A percentile compares a stretch with the other conserved stretches of the same genome.
Evolutionary conservation across 2,797 vertebrate genomes (phyloP).

Genomic region (Pogoniulus pusillus): DNA sequence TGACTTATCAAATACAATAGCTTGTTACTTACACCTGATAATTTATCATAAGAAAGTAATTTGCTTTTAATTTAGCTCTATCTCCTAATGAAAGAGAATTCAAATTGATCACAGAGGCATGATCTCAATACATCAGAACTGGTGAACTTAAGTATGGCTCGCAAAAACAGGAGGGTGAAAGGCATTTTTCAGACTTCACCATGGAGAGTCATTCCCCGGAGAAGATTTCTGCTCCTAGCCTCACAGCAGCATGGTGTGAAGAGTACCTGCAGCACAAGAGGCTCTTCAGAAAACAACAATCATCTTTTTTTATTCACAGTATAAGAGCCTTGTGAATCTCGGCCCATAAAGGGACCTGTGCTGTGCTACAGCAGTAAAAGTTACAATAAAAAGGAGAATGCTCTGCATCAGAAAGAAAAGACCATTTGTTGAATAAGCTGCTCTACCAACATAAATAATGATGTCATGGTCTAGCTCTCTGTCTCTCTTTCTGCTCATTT

Average conservation of each 20-base stretch:
- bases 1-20: not conserved
- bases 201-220: accelerated
- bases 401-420: not conserved
- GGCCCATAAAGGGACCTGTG: not conserved
- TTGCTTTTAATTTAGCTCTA: not conserved
- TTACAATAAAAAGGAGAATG: conserved; percentile 1
- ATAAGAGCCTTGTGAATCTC: not conserved
- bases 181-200: not conserved
- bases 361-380: not conserved
- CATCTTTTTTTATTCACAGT: not conserved
- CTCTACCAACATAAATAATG: conserved; percentile 7
- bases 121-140: too few species aligned
- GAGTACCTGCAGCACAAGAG: not conserved
- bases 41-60: not conserved
- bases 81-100: not conserved
- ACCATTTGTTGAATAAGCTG: conserved; percentile 2
- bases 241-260: not conserved
- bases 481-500: not conserved
- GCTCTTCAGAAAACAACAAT: not conserved
- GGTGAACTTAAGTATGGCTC: not conserved
- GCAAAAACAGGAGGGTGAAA: accelerated
- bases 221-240: not conserved
- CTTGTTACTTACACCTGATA: not conserved
- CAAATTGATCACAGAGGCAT: too few species aligned
- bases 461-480: not conserved